phyloP scores from a whole-genome alignment of 1,140 invertebrate species.

The Lineus longissimus region DNA sequence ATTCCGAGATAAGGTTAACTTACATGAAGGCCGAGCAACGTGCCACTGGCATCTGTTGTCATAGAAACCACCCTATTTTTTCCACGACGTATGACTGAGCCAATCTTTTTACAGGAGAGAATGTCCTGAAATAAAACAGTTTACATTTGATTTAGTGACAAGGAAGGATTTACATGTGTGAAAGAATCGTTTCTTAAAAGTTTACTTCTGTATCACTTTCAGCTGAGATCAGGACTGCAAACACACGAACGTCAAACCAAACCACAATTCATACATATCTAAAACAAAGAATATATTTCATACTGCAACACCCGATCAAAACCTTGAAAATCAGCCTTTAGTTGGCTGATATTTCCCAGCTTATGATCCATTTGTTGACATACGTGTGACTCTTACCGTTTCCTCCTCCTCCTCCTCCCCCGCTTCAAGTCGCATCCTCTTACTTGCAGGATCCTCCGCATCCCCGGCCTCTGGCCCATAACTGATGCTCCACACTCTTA shows the following conservation, averaged over 20 bases:
- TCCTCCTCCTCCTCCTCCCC: conserved; percentile 50
- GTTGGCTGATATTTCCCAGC: no score
- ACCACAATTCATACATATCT: no score
- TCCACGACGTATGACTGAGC: conserved; percentile 63
- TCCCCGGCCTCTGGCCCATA: neutral
- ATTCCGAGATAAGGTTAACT: no score
- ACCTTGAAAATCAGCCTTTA: no score
- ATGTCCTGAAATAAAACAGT: conserved; percentile 34
- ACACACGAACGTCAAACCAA: no score
- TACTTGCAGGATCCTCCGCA: conserved; percentile 3
- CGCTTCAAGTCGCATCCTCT: conserved; percentile 53
- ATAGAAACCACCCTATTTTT: conserved; percentile 63
- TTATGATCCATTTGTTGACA: neutral
- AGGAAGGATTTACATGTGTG: no score
- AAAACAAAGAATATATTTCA: no score
- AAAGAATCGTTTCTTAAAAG: no score
- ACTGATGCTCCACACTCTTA: conserved; percentile 71
- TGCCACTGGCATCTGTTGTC: conserved; percentile 57
- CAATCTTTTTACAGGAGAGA: conserved; percentile 37
- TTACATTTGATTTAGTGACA: no score
- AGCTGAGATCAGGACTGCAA: no score
- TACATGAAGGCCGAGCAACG: conserved; percentile 72
- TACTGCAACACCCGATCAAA: no score
- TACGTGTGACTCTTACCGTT: conserved; percentile 12
- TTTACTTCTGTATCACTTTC: no score